Base-by-base conservation (phyloP, 2,797 vertebrate genomes). In the Kryptolebias ocellatus region DNA sequence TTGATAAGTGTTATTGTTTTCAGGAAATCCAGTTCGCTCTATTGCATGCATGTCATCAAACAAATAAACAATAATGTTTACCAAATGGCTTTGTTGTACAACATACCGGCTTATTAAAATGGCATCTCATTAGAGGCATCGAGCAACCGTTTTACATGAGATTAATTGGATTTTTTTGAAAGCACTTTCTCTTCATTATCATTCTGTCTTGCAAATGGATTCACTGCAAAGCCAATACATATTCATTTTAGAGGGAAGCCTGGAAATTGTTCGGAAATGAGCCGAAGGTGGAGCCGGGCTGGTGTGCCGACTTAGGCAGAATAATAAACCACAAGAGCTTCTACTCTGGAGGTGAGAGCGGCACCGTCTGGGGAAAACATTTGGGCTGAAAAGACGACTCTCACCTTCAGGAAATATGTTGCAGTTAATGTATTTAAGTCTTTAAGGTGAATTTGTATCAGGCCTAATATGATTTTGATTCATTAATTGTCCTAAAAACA, bases 131-230 rank as follows among this genome's bases (percentile, higher is more conserved):
- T 93, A 92, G 84, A 71, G 76, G 81, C 84, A 74, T 49, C 76
- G 90, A 92, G 86, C 90, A 89, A 87, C 86, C 81, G 50, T 76
- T 93, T 91, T 91, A 91, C 92, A 87, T 78, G 75, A 93, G 90
- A 93, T 93, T 93, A 93, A 93, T 93, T 90, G 81, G 76, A 1
- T 45, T 74, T 74, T 90, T 83, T 90, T 87, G 47, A 81, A 81
- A 90, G 82, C 82, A 84, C 84, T 92, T 93, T 92, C 86, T 93
- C 90, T 90, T 93, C 89, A 92, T 94, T 93, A 92, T 92, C 89
- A 88, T 92, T 90, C 90, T 79, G 89, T 90, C 84, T 85, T 81
- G 89, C 87, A 90, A 90, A 93, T 92, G 84, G 86, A 90, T 93
- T 90, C 86, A 75, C 79, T 72, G 85, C 82, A 64, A 81, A 74